These are phyloP conservation scores for Cyclura pinguis DNA, from an alignment of 2,797 vertebrate genomes.

Conservation along the genomic window DNA sequence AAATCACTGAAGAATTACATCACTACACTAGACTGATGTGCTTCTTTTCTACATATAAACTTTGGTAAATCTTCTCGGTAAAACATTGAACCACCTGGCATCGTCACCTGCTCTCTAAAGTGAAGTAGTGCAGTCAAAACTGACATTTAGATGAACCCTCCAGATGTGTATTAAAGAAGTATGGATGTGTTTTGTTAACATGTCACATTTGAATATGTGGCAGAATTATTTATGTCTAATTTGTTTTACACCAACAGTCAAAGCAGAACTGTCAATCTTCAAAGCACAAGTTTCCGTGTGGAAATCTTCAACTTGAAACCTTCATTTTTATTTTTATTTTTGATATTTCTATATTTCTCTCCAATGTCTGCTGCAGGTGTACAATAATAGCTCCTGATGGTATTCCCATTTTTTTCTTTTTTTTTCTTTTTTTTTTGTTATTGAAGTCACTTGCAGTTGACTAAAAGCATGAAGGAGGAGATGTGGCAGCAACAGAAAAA, in stretches of 20 bases:
- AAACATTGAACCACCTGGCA: background rate
- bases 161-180: background rate
- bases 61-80: background rate
- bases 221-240: background rate
- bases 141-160: background rate
- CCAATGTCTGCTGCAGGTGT: background rate
- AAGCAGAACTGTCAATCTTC: background rate
- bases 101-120: background rate
- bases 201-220: background rate
- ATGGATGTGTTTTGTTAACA: background rate
- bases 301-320: background rate
- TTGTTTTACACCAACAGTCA: background rate
- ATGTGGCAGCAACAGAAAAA: background rate
- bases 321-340: background rate
- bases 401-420: background rate
- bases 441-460: background rate
- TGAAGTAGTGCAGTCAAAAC: background rate
- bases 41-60: background rate
- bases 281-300: background rate
- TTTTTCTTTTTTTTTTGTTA: background rate
- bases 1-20: too few relatives aligned
- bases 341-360: background rate
- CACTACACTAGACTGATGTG: background rate
- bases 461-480: conserved; percentile 27
- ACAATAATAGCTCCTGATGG: background rate